Base-by-base conservation (phyloP, 2,797 vertebrate species). In the Mormyrus hasselquistii region DNA sequence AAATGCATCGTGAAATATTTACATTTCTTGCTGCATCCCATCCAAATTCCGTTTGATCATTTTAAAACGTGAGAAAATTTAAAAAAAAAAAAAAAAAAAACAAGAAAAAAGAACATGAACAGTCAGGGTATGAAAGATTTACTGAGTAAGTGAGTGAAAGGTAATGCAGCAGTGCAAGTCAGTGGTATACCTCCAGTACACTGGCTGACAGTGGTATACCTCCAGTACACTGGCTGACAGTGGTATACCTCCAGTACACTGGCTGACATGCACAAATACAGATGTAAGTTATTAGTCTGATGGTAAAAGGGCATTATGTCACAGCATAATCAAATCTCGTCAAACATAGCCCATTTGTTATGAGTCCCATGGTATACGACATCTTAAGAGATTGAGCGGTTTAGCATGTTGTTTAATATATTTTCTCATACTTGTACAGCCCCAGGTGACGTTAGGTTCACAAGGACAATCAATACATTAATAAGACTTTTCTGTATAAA, bases 271-370 rank as follows among this genome's bases (percentile, higher is more conserved):
- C 9, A 73, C 3, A 29, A 73, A 73, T 38, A 38, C 29, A 73
- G 4, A 73, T 38, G 65, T 73, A 79, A 79, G 73, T 38, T 79
- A 79, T 79, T 44, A 44, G 34, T 16, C 25, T 44, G 16, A 44
- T 19, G 34, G 16, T 41, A 41, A 79, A 79, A 79, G 38, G 73
- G 10, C 34, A 79, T 41, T 79, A 44, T 41, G 16, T 38, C 34
- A n/a, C 38, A 79, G 34, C 16, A 79, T 79, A 44, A 79, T 79
- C 34, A 79, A 44, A 79, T 79, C 38, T 79, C 73, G 2, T 79
- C 73, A 79, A 79, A 79, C 73, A 79, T n/a, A 79, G 73, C 2
- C 14, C 73, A 79, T 79, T 79, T 79, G 38, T 79, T 44, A 79
- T 9, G 73, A n/a, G 34, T 79, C 73, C 38, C 73, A 41, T 41